Conservation (phyloP, 2,888 invertebrate species). For the Ceratothoa steindachneri region DNA sequence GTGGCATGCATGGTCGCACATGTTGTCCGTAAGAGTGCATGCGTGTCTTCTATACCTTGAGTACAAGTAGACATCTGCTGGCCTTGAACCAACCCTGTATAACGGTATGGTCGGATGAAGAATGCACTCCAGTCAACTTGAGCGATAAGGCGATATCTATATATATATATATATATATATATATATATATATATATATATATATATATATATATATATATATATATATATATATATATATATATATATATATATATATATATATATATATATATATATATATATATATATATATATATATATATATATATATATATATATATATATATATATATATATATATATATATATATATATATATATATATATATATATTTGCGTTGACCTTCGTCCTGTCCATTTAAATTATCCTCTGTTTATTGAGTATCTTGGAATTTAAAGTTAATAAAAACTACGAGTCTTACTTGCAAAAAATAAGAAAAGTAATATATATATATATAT, state of each 20-base stretch:
- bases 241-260: conserved; percentile 12
- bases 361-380: not conserved
- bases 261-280: conserved; percentile 13
- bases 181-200: conserved; percentile 24
- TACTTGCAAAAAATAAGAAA: not conserved
- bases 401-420: too few species aligned
- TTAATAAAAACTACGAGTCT: too few species aligned
- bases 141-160: not conserved
- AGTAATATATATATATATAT: too few species aligned
- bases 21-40: too few species aligned
- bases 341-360: not conserved
- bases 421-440: too few species aligned
- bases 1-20: too few species aligned
- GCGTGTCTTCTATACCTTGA: too few species aligned
- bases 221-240: conserved; percentile 19
- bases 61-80: too few species aligned
- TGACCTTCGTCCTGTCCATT: not conserved
- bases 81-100: too few species aligned
- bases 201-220: conserved; percentile 21
- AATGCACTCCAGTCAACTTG: too few species aligned
- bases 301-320: conserved; percentile 20
- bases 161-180: conserved; percentile 17
- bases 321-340: conserved; percentile 16
- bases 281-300: conserved; percentile 3
- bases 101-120: too few species aligned